Percentiles rank a stretch among this genome's conserved stretches.
phyloP scores from a whole-genome alignment of 2,888 invertebrate genomes.

The Platerodrilus igneus region DNA sequence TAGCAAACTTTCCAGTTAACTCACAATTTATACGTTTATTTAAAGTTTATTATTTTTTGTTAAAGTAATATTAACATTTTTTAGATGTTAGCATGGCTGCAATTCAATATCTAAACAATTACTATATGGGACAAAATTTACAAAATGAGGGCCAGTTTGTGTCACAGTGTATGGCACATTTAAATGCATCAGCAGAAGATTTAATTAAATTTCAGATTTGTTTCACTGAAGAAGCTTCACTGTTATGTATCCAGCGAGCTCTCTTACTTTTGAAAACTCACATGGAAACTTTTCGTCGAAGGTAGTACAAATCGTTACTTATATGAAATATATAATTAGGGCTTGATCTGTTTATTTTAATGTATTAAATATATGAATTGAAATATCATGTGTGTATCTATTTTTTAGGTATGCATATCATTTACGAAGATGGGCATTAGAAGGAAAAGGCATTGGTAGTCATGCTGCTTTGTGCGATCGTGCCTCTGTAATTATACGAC shows the following conservation, averaged over 20 bases:
- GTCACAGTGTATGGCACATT: constrained; percentile 87
- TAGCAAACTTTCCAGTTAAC: too few relatives aligned
- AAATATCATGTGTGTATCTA: too few relatives aligned
- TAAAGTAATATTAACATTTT: constrained; percentile 18
- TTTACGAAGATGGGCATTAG: constrained; percentile 82
- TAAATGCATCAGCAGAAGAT: constrained; percentile 77
- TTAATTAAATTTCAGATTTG: constrained; percentile 49
- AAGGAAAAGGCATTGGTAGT: constrained; percentile 73
- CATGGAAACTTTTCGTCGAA: constrained; percentile 83
- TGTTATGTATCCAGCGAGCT: constrained; percentile 87
- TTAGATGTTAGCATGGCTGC: constrained; percentile 89
- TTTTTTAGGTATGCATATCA: constrained; percentile 74
- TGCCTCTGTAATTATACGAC: constrained; percentile 64
- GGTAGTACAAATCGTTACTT: constrained; percentile 44
- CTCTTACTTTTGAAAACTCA: constrained; percentile 84
- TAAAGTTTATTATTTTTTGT: constrained; percentile 6
- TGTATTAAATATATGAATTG: constrained; percentile 1
- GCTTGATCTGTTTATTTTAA: constrained; percentile 10
- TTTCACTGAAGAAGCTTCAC: constrained; percentile 67
- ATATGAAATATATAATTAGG: neutral
- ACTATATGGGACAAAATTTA: constrained; percentile 88
- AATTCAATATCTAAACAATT: constrained; percentile 89
- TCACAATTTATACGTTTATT: too few relatives aligned
- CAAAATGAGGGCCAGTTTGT: constrained; percentile 92
- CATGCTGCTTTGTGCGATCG: constrained; percentile 61